Evolutionary conservation across 2,797 vertebrate species (phyloP), one percentile per base, ranked within the genome.

Genomic region (Oryzias dopingdopingensis): DNA sequence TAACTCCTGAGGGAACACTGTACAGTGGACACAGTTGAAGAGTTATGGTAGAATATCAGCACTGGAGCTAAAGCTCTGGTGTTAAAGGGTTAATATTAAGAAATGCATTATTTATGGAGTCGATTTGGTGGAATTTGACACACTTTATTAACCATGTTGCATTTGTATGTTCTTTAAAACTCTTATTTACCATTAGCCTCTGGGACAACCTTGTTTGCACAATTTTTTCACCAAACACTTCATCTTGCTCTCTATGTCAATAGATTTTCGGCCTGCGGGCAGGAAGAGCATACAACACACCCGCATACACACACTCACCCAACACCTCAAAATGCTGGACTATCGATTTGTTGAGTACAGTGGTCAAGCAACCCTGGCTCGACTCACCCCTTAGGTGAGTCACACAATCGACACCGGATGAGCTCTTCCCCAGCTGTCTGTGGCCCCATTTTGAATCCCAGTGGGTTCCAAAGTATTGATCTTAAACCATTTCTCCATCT

Each of bases 281-380:
- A 70, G 42, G 62, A 44, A 12, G 13, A 49, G 4, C 42, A 57
- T 45, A 72, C 22, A 8, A 37, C 13, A 37, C 32, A 37, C 10
- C 10, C 14, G 16, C 37, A 49, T 18, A 48, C 45, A 43, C 41
- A 49, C 52, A 23, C 52, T 32, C 46, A 29, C 55, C 18, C 55
- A 43, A 56, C 41, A 51, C 59, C 42, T 54, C 15, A 58, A 8
- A 78, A 75, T 64, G 69, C 74, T 72, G 59, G 53, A 70, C 65
- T 88, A 86, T 91, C 79, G 85, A 90, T 91, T 82, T 82, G 72
- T 79, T 29, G 68, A 84, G 81, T 53, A 22, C 59, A 56, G 67
- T 61, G 64, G 75, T 81, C 64, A 59, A 76, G 74, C 69, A 66
- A 70, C 63, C 32, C 74, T 67, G 70, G 59, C 80, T 72, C 52